Base-by-base conservation (phyloP, 2,113 vertebrate genomes). In the Vicugna pacos region DNA sequence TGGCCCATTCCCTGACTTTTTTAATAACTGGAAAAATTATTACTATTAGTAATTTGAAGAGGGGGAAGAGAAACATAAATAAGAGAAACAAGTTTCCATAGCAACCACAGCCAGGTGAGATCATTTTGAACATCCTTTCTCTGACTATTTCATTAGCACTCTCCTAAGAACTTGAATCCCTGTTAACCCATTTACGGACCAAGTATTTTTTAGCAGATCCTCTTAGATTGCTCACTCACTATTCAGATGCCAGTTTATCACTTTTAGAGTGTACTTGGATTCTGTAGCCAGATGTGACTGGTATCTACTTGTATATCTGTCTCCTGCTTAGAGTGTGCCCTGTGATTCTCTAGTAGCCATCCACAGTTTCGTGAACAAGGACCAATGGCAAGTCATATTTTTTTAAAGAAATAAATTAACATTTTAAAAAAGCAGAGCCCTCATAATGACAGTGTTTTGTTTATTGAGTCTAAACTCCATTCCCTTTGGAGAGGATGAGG, bases 11-110 rank as follows among this genome's bases (percentile, higher is more conserved):
- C 91, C 92, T 95, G 85, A 80, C 86, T 69, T 52, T 83, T 70
- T 64, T 11, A 97, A 88, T 91, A 97, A 96, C 85, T 67, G 92
- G 35, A 19, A 89, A 80, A 67, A 96, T 92, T 90, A 77, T 52
- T 85, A 94, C 46, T 87, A 96, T 92, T 92, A 87, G 67, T 88
- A 90, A 97, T 95, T 95, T 93, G 72, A 70, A 92, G 86, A 76
- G 19, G 76, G 38, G 54, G 26, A 32, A 87, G 24, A 95, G 90
- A 82, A 97, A 70, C 58, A 89, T 67, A 96, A 95, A 89, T 93
- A 95, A 92, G 72, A 54, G 62, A 93, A 93, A 76, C 22, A 58
- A 8, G 70, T 97, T 96, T 95, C 97, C 88, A 92, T 92, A 96
- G 88, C 73, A 90, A 97, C 30, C 4, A 65, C 30, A 85, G 58